A percentile compares a stretch with the other conserved stretches of the same genome.
These are phyloP conservation scores for Lepidurus arcticus DNA, from an alignment of 1,140 invertebrate genomes.

Conservation along the genomic window DNA sequence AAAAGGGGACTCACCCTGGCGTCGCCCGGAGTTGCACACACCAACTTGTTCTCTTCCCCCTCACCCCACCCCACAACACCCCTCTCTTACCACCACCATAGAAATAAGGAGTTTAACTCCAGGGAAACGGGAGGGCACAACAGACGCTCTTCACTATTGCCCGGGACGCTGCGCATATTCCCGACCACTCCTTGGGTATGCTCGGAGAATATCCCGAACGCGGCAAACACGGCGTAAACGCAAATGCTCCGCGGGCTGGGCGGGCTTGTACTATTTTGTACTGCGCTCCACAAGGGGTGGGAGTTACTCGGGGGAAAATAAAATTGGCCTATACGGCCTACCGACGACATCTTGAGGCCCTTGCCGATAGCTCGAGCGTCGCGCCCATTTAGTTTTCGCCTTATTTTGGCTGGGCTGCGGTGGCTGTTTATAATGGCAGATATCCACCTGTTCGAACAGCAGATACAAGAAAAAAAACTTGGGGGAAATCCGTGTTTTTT, in stretches of 20 bases:
- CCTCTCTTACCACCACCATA: background rate
- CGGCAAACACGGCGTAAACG: conserved; percentile 12
- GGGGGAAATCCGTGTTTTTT: background rate
- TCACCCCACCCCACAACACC: background rate
- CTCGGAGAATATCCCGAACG: background rate
- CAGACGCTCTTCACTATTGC: conserved; percentile 21
- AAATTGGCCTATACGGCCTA: background rate
- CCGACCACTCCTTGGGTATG: background rate
- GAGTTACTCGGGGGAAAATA: background rate
- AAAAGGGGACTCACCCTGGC: background rate
- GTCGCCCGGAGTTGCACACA: background rate
- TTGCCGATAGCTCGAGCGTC: background rate
- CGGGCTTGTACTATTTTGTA: background rate
- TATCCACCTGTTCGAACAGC: background rate
- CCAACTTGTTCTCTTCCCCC: background rate
- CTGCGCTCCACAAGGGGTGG: background rate
- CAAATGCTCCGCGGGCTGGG: conserved; percentile 12
- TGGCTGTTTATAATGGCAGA: background rate
- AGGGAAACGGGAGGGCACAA: conserved; percentile 20
- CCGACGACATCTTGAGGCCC: background rate
- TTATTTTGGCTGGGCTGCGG: background rate
- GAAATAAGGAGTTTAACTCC: conserved; percentile 19
- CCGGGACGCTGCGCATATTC: conserved; percentile 20
- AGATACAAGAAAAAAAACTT: background rate
- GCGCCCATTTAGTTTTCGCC: background rate